Conservation (phyloP, 2,113 vertebrate genomes). For the Pollimyrus isidori region DNA sequence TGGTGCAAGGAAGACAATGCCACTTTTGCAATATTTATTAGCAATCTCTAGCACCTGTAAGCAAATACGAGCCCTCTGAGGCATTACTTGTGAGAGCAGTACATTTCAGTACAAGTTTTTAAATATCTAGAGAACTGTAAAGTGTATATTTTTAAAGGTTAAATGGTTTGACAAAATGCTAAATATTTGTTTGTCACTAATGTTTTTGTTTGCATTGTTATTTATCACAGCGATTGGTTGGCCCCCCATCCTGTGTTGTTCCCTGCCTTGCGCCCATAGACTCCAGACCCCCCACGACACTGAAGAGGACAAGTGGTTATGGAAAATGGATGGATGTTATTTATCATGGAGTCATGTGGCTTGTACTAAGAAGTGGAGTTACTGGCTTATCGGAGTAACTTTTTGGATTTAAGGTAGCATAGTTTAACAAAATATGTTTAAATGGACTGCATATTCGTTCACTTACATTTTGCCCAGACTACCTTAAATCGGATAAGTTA, state of each 20-base stretch:
- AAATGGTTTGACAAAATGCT: neutral
- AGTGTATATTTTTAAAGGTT: neutral
- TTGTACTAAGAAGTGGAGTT: too few species aligned
- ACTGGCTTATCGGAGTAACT: too few species aligned
- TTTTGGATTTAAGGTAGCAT: too few species aligned
- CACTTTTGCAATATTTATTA: neutral
- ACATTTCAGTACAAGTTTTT: neutral
- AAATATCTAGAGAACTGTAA: neutral
- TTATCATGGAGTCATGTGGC: neutral
- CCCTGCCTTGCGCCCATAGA: neutral
- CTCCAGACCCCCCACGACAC: neutral
- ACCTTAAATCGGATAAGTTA: too few species aligned
- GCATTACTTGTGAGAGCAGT: neutral
- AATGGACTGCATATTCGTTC: too few species aligned
- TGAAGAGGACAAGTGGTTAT: neutral
- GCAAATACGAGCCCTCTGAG: neutral
- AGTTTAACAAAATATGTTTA: too few species aligned
- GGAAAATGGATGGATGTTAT: neutral
- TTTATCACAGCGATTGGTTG: neutral
- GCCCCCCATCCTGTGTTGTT: neutral
- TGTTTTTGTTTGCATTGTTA: neutral
- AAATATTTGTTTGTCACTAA: neutral
- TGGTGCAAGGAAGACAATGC: neutral
- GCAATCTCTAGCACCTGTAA: neutral
- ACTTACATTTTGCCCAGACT: too few species aligned